Base-by-base conservation (phyloP, 2,113 vertebrate species). In the Genyomyrus donnyi region DNA sequence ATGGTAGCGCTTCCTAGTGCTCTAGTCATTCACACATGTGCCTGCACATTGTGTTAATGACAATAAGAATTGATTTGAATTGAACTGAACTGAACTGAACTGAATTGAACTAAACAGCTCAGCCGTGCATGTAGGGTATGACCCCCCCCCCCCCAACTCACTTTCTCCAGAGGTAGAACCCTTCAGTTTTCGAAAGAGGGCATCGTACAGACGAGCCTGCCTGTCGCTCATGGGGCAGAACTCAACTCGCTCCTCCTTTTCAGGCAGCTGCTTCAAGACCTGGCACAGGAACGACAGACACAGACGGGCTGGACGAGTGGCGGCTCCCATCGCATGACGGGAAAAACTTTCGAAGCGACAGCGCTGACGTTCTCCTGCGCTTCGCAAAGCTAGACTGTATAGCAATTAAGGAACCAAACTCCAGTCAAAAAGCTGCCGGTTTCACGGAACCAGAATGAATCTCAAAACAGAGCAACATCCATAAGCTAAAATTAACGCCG, bases 211-310 rank as follows among this genome's bases (percentile, higher is more conserved):
- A 0, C 94, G 93, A 19, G 96, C 95, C 91, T 99, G 98, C 74
- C 97, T 97, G 49, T 97, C 96, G 91, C 97, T 98, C 98, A 99
- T 98, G 27, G 95, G 85, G 93, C 98, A 99, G 87, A 95, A 93
- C 74, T 98, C 96, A 21, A 97, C 89, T 1, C 91, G 94, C 90
- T 98, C 97, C 91, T 96, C 96, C 92, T 99, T 99, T 21, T 96
- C 96, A 88, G 98, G 98, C 42, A 99, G 95, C 31, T 99, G 97
- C 91, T 98, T 97, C 89, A 99, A 96, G 24, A 99, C 98, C 98
- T 99, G 94, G 1, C 39, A 89, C 8, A 2, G 2, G 53, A 17
- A 52, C n/a, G 88, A 52, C 90, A 8, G 35, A 77, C 10, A 1
- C 11, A 19, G 70, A 35, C 13, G 1, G 70, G 27, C 11, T 17